Base-by-base conservation (phyloP, 2,888 invertebrate species). In the Panorpa germanica region DNA sequence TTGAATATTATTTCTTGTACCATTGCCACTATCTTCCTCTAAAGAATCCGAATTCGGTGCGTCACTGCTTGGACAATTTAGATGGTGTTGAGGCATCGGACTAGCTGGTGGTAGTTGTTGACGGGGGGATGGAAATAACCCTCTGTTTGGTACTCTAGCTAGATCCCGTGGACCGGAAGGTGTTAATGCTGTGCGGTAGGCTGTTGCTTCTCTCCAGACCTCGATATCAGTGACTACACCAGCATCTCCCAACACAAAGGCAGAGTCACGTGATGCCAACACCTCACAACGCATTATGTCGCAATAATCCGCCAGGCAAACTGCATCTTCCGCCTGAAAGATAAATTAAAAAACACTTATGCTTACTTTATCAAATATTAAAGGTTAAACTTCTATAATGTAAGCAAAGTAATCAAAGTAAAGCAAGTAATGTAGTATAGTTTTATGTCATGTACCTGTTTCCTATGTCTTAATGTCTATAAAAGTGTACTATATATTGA, bases 211-310 rank as follows among this genome's bases (percentile, higher is more conserved):
- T 41, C 76, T 69, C 82, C 82, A 83, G 36, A 82, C 70, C 59
- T 82, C 81, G 38, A 82, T 68, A 45, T 82, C 82, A 5, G 82
- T 82, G 13, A 72, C 64, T 12, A 66, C 63, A 38, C 62, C 67
- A 25, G 67, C 64, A 43, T 70, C 70, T 37, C 70, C 72, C 38
- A 68, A 61, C 43, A 69, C 53, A 22, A 61, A 44, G 36, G 56
- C 63, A 29, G 61, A 59, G 37, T 78, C 77, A 48, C 78, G 73
- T 35, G 74, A 71, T 39, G 73, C 64, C 41, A 86, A 59, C 30
- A 90, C 83, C 51, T 88, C 85, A 55, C 91, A 91, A 41, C 91
- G 70, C 77, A 91, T 86, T 44, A 91, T 82, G 58, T 91, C 90
- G 63, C 91, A 93, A 58, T 80, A 90, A 54, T 90, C 86, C 29